Evolutionary conservation across 53 echinoderm and acorn worm species (phyloP).

Genomic region (Hippasteria phrygiana): DNA sequence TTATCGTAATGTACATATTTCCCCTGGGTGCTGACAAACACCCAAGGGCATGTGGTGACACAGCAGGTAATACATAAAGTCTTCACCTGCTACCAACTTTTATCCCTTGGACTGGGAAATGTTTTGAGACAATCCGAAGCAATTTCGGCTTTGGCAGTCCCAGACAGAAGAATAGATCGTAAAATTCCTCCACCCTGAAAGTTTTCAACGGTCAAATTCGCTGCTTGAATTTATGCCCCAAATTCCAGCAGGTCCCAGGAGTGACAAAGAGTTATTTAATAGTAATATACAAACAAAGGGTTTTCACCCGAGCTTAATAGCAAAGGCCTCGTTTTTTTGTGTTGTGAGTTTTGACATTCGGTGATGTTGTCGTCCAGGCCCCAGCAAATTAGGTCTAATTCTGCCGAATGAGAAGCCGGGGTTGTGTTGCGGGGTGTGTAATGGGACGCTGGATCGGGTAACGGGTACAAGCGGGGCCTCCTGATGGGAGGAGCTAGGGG

Average conservation of each 20-base stretch:
- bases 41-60: background rate
- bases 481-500: slow-evolving; percentile 33
- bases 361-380: slow-evolving; percentile 3
- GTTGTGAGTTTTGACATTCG: background rate
- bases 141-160: background rate
- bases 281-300: background rate
- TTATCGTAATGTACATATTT: background rate
- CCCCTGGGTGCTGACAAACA: slow-evolving; percentile 11
- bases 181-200: background rate
- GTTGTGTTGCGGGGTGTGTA: slow-evolving; percentile 53
- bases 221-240: slow-evolving; percentile 13
- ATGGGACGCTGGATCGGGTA: slow-evolving; percentile 41
- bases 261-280: background rate
- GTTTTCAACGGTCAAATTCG: background rate
- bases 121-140: slow-evolving; percentile 7
- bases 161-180: background rate
- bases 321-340: background rate
- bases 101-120: background rate
- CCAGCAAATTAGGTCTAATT: slow-evolving; percentile 52
- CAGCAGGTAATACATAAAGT: background rate
- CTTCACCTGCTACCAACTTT: slow-evolving; percentile 27
- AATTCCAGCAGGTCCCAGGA: background rate
- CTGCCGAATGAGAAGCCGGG: slow-evolving; percentile 30
- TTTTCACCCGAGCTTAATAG: background rate
- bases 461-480: slow-evolving; percentile 40